Conservation (phyloP, 2,888 invertebrate species). For the Conus canariensis region DNA sequence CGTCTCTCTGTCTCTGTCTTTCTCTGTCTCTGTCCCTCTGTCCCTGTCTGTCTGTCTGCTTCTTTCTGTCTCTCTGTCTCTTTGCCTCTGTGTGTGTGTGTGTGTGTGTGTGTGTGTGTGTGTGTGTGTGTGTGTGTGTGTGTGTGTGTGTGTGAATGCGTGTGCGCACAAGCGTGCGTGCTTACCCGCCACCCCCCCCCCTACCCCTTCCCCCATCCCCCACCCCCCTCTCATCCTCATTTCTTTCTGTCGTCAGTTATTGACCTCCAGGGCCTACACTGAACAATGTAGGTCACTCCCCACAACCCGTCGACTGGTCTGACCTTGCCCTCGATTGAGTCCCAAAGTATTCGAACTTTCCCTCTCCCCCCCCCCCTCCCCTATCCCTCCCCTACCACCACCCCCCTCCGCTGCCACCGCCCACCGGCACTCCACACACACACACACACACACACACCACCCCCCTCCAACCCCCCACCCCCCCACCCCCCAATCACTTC, state of each 20-base stretch:
- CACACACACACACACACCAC: not conserved
- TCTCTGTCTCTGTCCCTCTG: too few species aligned
- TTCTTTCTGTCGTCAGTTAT: too few species aligned
- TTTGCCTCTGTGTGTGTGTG: not conserved
- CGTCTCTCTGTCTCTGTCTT: too few species aligned
- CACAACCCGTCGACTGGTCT: too few species aligned
- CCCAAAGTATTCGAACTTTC: not conserved
- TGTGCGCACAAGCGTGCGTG: not conserved
- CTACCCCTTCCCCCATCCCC: too few species aligned
- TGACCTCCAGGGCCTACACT: too few species aligned
- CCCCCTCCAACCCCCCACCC: not conserved
- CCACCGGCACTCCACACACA: not conserved
- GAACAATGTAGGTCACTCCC: too few species aligned
- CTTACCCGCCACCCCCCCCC: not conserved
- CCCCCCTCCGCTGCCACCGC: not conserved
- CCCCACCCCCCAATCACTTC: not conserved
- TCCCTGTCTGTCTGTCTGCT: too few species aligned
- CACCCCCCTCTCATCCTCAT: not conserved
- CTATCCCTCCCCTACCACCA: not conserved
- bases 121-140: not conserved
- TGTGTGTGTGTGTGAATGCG: not conserved
- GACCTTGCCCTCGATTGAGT: too few species aligned
- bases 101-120: slow-evolving; percentile 2
- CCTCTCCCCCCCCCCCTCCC: not conserved
- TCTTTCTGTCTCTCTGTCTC: not conserved